Conservation (phyloP, 1,140 invertebrate species). For the Temnothorax longispinosus region DNA sequence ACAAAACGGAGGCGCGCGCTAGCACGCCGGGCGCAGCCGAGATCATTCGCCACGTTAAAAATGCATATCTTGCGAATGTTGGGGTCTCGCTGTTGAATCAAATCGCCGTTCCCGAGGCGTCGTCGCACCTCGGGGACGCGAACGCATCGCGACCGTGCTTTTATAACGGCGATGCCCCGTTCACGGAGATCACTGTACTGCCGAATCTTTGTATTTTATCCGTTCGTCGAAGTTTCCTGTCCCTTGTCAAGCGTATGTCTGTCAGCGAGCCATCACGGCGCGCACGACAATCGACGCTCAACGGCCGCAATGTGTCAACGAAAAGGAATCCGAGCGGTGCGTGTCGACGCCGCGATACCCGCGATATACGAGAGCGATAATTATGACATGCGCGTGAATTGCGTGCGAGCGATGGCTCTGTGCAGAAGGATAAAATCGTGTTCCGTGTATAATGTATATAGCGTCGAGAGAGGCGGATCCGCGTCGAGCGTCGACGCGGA, state of each 20-base stretch:
- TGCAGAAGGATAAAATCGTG: constrained; percentile 31
- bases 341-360: neutral
- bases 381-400: neutral
- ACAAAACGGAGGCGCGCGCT: constrained; percentile 10
- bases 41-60: constrained; percentile 27
- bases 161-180: constrained; percentile 25
- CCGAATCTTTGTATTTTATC: constrained; percentile 62
- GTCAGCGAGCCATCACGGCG: too few relatives aligned
- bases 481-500: neutral
- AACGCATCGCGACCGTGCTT: constrained; percentile 37
- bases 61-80: constrained; percentile 41
- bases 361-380: constrained; percentile 2
- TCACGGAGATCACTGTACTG: constrained; percentile 45
- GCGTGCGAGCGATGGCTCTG: neutral
- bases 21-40: neutral
- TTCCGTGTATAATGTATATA: neutral
- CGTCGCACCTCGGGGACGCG: neutral
- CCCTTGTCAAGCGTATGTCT: neutral
- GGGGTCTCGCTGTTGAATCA: constrained; percentile 29
- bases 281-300: too few relatives aligned
- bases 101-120: constrained; percentile 10
- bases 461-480: neutral
- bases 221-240: constrained; percentile 26
- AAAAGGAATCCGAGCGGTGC: neutral
- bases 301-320: too few relatives aligned